phyloP scores from a whole-genome alignment of 2,797 vertebrate species.

The Urophycis tenuis region DNA sequence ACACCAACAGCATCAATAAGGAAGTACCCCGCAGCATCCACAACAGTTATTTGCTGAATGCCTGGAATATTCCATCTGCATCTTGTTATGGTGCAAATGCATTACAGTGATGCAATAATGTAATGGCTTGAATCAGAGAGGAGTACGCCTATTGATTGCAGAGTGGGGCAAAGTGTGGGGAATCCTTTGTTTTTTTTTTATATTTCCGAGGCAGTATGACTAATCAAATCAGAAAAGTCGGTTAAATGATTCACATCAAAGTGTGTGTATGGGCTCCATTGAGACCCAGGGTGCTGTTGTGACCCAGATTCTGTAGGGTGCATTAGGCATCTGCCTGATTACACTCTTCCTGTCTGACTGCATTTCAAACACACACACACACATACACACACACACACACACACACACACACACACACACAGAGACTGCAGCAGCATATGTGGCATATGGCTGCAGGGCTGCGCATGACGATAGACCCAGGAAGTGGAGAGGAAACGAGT shows the following conservation, averaged over 20 bases:
- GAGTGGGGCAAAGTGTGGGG: background rate
- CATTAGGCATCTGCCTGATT: slow-evolving; percentile 61
- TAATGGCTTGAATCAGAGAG: background rate
- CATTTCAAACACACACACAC: slow-evolving; percentile 36
- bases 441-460: slow-evolving; percentile 46
- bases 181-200: slow-evolving; percentile 4
- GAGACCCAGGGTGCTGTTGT: slow-evolving; percentile 36
- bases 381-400: background rate
- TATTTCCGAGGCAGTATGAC: slow-evolving; percentile 30
- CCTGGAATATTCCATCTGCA: background rate
- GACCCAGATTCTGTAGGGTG: slow-evolving; percentile 64
- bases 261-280: slow-evolving; percentile 29
- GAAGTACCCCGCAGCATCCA: background rate
- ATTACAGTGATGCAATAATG: background rate
- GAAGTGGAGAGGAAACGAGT: slow-evolving; percentile 20
- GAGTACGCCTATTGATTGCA: background rate
- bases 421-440: slow-evolving; percentile 48
- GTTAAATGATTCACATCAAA: slow-evolving; percentile 50
- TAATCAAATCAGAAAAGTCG: slow-evolving; percentile 37
- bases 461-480: slow-evolving; percentile 4
- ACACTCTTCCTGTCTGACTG: slow-evolving; percentile 45
- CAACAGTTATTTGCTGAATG: background rate
- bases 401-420: slow-evolving; percentile 19
- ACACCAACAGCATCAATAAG: background rate
- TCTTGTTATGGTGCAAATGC: background rate